Evolutionary conservation across 53 echinoderm and acorn worm genomes (phyloP), one percentile per base, ranked within the genome.

Genomic region (Paelopatides confundens): DNA sequence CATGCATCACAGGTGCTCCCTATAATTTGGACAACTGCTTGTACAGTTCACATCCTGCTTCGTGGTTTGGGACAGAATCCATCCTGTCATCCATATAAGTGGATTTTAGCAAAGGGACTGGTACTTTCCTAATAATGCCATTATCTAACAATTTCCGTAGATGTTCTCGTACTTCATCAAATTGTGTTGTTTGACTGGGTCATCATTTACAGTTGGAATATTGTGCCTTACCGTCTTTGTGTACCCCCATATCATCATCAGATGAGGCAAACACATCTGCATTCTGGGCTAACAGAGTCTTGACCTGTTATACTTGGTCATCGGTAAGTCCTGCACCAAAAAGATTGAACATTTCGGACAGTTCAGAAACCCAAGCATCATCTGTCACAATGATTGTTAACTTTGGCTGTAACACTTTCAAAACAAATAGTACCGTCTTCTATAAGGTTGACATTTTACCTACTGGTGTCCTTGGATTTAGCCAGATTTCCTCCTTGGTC

Each of bases 151-250:
- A 62, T n/a, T 87, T 78, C 13, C 82, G 31, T n/a, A 91, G 81
- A 63, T 91, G 87, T 37, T 87, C 87, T 39, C 82, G 38, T 21
- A 91, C 91, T 28, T 91, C 87, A 52, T 52, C 52, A 30, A 88
- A 76, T 38, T 91, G 91, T 35, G 87, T 36, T 83, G 85, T 18
- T 63, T 62, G 18, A 82, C 63, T 31, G 82, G 82, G 2, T 31
- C 39, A 7, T 82, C 82, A 14, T 82, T 58, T 9, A 33, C 24
- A 3, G 30, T 66, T 14, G 27, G 30, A 14, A 66, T 66, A 2
- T 3, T 30, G 66, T 66, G 66, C 2, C 10, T 66, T 23, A 66
- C 66, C 2, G 66, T 66, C 2, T 9, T 66, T 3, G 66, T 66
- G 30, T 66, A 28, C 7, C 66, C 66, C 66, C n/a, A 66, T 3